These are phyloP conservation scores for Homarus gammarus DNA, from an alignment of 2,888 invertebrate genomes.

Conservation along the genomic window DNA sequence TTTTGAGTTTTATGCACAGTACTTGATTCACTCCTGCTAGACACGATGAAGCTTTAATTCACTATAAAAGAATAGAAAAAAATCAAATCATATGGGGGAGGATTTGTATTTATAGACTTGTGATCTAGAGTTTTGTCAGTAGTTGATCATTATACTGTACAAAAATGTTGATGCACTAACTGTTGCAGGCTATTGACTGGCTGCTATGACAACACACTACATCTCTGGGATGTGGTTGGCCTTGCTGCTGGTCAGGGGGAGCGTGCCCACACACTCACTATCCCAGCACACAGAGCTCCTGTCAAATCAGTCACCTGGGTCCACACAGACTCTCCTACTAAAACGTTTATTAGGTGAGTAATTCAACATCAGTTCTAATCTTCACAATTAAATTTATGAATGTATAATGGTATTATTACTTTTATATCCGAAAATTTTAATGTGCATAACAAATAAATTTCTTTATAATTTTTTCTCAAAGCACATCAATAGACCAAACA, in stretches of 20 bases:
- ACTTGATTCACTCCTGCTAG: too few species aligned
- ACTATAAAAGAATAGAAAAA: neutral
- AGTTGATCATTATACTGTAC: neutral
- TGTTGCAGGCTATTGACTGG: slow-evolving; percentile 85
- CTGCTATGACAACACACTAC: slow-evolving; percentile 94
- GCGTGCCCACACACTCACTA: slow-evolving; percentile 86
- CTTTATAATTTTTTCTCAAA: too few species aligned
- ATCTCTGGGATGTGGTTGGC: slow-evolving; percentile 93
- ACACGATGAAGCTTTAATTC: too few species aligned
- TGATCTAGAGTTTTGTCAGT: neutral
- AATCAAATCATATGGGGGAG: too few species aligned
- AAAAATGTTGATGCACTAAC: neutral
- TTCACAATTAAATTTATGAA: too few species aligned
- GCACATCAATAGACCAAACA: slow-evolving; percentile 89
- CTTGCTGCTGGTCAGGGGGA: slow-evolving; percentile 37
- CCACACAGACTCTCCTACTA: slow-evolving; percentile 84
- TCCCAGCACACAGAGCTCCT: slow-evolving; percentile 91
- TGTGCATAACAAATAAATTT: too few species aligned
- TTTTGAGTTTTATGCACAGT: too few species aligned
- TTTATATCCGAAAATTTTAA: too few species aligned
- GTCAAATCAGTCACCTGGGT: slow-evolving; percentile 95
- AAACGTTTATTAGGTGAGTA: slow-evolving; percentile 84
- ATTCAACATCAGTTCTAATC: too few species aligned
- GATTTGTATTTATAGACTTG: neutral
- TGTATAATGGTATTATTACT: too few species aligned